A percentile compares a stretch with the other conserved stretches of the same genome.
phyloP scores from a whole-genome alignment of 2,888 invertebrate species.

The Scaptomyza reducta region DNA sequence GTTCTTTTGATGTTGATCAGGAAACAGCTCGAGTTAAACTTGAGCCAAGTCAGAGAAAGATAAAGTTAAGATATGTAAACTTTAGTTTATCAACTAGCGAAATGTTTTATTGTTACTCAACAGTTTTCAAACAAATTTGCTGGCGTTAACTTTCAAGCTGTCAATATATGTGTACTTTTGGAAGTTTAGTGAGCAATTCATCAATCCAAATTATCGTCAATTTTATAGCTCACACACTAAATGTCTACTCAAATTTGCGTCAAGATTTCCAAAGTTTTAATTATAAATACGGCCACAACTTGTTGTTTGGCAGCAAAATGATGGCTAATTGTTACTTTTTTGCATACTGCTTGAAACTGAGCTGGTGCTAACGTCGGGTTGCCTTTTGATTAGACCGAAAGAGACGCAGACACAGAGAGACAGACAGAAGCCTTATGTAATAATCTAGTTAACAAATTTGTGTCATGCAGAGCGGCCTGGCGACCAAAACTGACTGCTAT shows the following conservation, averaged over 20 bases:
- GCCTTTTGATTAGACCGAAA: conserved; percentile 59
- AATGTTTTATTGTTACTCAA: not conserved
- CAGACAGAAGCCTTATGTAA: conserved; percentile 67
- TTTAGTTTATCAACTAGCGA: too few species aligned
- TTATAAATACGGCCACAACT: conserved; percentile 45
- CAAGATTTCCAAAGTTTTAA: conserved; percentile 62
- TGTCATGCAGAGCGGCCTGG: conserved; percentile 68
- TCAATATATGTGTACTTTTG: conserved; percentile 17
- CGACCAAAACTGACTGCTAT: conserved; percentile 54
- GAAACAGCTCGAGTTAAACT: too few species aligned
- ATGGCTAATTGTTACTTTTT: conserved; percentile 71
- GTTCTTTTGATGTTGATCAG: too few species aligned
- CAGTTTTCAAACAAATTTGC: not conserved
- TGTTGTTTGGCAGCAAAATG: conserved; percentile 63
- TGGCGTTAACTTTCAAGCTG: conserved; percentile 8
- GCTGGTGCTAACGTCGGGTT: conserved; percentile 26
- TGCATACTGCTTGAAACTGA: conserved; percentile 53
- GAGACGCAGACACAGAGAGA: conserved; percentile 27
- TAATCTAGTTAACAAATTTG: conserved; percentile 76
- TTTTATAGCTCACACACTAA: conserved; percentile 47
- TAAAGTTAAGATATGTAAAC: too few species aligned
- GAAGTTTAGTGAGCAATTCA: conserved; percentile 5
- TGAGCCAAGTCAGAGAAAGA: too few species aligned
- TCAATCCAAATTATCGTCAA: conserved; percentile 29
- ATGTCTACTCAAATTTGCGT: conserved; percentile 59